Percentiles rank a stretch among this genome's conserved stretches.
These are phyloP conservation scores for Rousettus madagascariensis DNA, from an alignment of 2,797 vertebrate species.

Conservation along the genomic window DNA sequence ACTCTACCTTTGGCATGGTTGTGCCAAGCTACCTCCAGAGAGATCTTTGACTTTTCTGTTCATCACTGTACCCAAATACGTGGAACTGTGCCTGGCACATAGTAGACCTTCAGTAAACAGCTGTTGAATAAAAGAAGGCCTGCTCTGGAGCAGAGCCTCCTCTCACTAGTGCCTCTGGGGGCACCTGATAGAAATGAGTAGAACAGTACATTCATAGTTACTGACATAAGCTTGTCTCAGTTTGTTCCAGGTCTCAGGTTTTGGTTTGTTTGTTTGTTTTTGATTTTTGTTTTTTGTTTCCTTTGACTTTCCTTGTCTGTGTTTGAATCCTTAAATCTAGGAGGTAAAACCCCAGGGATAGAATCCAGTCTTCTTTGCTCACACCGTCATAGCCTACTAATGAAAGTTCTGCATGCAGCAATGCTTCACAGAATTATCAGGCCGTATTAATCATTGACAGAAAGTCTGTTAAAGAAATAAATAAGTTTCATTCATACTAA, in stretches of 20 bases:
- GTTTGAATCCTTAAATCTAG: not conserved
- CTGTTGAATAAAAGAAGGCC: not conserved
- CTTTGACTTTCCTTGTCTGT: not conserved
- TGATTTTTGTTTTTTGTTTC: not conserved
- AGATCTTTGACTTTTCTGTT: not conserved
- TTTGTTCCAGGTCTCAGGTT: not conserved
- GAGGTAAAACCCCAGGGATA: not conserved
- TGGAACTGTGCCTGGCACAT: not conserved
- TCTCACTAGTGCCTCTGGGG: not conserved
- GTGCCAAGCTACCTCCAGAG: not conserved
- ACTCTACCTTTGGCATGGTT: not conserved
- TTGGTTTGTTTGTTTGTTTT: not conserved
- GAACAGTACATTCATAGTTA: not conserved
- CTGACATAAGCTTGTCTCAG: not conserved
- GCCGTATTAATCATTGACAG: not conserved
- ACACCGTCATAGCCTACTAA: not conserved
- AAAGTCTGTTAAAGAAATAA: not conserved
- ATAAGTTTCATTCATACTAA: not conserved
- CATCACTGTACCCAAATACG: not conserved
- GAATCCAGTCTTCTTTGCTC: not conserved
- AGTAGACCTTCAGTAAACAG: not conserved
- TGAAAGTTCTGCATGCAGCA: not conserved
- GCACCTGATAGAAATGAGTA: not conserved
- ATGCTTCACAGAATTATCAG: not conserved
- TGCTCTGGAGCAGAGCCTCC: not conserved